phyloP scores from a whole-genome alignment of 2,113 vertebrate genomes.

The Brachirus orientalis region DNA sequence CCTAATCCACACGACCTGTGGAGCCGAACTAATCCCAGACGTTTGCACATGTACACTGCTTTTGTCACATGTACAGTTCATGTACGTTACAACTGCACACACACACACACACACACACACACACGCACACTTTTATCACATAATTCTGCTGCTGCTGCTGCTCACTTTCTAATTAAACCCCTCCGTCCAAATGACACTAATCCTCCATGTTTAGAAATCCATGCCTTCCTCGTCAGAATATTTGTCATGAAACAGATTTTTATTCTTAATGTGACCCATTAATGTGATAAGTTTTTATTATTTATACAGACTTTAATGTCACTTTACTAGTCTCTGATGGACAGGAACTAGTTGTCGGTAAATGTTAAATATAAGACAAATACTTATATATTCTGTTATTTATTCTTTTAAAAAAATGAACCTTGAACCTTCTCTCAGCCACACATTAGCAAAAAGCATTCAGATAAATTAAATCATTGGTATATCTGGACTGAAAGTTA shows the following conservation, averaged over 20 bases:
- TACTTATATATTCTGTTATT: too few relatives aligned
- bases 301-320: too few relatives aligned
- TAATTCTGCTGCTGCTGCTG: conserved; percentile 9
- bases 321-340: too few relatives aligned
- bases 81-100: conserved; percentile 4
- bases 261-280: too few relatives aligned
- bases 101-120: conserved; percentile 1
- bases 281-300: too few relatives aligned
- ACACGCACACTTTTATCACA: conserved; percentile 11
- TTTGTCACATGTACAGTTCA: conserved; percentile 30
- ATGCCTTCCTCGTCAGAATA: not conserved
- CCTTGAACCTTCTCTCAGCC: too few relatives aligned
- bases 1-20: conserved; percentile 60
- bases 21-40: conserved; percentile 68
- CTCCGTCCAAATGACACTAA: conserved; percentile 43
- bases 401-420: too few relatives aligned
- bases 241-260: not conserved
- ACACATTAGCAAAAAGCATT: too few relatives aligned
- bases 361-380: too few relatives aligned
- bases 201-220: conserved; percentile 41
- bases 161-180: conserved; percentile 51
- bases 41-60: conserved; percentile 50
- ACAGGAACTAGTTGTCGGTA: too few relatives aligned
- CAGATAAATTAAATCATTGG: too few relatives aligned
- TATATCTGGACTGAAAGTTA: too few relatives aligned